Evolutionary conservation across 2,113 vertebrate species (phyloP), one percentile per base, ranked within the genome.

Genomic region (Boulengeromyrus knoepffleri): DNA sequence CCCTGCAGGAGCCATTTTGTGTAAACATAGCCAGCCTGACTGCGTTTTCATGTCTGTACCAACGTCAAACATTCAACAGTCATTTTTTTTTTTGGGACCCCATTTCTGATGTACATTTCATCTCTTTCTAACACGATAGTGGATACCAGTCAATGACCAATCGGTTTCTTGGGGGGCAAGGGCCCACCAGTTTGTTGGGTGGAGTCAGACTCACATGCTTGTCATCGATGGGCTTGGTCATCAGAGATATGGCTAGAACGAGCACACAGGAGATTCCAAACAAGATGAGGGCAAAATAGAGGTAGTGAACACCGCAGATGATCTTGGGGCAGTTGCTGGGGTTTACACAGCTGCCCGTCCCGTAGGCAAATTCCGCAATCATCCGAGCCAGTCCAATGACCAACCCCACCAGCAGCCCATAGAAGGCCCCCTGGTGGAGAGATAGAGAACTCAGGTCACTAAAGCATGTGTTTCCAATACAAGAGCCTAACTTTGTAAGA

Each of bases 261-360:
- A 95, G 0, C 0, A 97, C 83, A 89, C 92, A 0, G 0, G 95
- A 93, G 53, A 95, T 1, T 2, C 0, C 74, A 24, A 98, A 99
- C 52, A 99, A 96, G 92, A 99, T 97, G 0, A 99, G 96, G 85
- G 96, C 95, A 4, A 99, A 99, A 95, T 99, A 99, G 49, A 99
- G 96, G 93, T 99, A 99, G 91, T 99, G 99, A 7, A 99, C 96
- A 0, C 97, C 97, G 19, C 99, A 99, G 91, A 99, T 99, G 91
- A 99, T 96, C 2, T 90, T 95, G 0, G 99, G 99, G 66, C 98
- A 99, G 74, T 94, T 66, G 90, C 96, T 98, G 90, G 98, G 98
- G 0, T 0, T 1, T 21, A 91, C 95, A 15, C 98, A 99, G 96
- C 92, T 99, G 62, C 98, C 98, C 0, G 96, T 97, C 88, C 98